Evolutionary conservation across 2,888 invertebrate genomes (phyloP).

Genomic region (Luffia ferchaultella): DNA sequence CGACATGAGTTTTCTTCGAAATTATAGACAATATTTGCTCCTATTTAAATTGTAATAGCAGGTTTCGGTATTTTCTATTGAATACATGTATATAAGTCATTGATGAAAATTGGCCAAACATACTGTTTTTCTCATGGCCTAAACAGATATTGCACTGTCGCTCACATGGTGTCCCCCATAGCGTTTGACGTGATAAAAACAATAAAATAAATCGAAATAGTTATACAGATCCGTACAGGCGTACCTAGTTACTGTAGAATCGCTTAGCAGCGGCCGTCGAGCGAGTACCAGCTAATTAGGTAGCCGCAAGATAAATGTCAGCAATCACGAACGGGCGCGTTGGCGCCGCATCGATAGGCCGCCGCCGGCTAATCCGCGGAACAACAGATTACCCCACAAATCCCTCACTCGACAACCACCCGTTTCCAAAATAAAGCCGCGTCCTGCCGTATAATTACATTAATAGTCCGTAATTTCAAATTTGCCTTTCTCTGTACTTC

Average conservation of each 20-base stretch:
- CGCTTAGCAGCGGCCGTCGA: neutral
- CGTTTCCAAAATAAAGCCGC: neutral
- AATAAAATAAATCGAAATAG: too few relatives aligned
- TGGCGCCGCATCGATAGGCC: neutral
- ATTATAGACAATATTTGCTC: too few relatives aligned
- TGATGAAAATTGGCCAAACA: too few relatives aligned
- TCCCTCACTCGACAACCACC: neutral
- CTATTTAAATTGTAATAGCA: too few relatives aligned
- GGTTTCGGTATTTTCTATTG: too few relatives aligned
- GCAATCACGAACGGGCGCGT: slow-evolving; percentile 39
- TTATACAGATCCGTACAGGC: too few relatives aligned
- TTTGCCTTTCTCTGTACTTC: neutral
- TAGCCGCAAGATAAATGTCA: slow-evolving; percentile 51
- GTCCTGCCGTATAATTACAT: neutral
- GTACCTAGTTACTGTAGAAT: neutral
- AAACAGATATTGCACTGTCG: too few relatives aligned
- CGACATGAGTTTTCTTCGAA: too few relatives aligned
- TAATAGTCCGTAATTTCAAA: neutral
- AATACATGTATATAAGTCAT: too few relatives aligned
- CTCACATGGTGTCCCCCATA: too few relatives aligned
- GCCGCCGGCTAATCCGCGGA: neutral
- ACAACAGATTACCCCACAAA: neutral
- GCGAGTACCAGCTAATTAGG: slow-evolving; percentile 37
- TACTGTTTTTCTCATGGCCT: too few relatives aligned
- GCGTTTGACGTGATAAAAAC: too few relatives aligned